These are phyloP conservation scores for Cheilosia soror DNA, from an alignment of 2,888 invertebrate species.

Conservation along the genomic window DNA sequence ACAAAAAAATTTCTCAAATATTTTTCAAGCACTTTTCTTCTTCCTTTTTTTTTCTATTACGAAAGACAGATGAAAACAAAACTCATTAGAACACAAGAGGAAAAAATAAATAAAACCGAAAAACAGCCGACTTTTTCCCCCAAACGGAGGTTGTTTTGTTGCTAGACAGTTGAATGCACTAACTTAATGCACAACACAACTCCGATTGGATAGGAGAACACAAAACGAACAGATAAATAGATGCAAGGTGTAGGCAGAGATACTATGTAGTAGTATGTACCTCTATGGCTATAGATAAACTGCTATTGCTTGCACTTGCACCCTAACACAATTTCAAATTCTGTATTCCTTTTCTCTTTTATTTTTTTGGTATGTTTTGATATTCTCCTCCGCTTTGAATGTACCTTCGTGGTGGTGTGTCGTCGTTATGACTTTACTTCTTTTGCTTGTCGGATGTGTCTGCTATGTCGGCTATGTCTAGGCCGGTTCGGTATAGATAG, in stretches of 20 bases:
- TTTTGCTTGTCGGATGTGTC: conserved; percentile 21
- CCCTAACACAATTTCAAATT: conserved; percentile 72
- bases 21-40: conserved; percentile 23
- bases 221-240: conserved; percentile 58
- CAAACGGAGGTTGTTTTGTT: conserved; percentile 2
- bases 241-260: conserved; percentile 69
- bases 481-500: conserved; percentile 38
- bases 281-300: conserved; percentile 16
- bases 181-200: conserved; percentile 62
- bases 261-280: neutral
- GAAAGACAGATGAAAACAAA: conserved; percentile 28
- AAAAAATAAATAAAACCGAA: neutral
- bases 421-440: conserved; percentile 29
- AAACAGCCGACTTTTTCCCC: conserved; percentile 37
- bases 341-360: conserved; percentile 25
- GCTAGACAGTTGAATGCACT: conserved; percentile 70
- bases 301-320: conserved; percentile 21
- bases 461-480: conserved; percentile 42
- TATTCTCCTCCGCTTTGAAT: conserved; percentile 41
- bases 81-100: conserved; percentile 3
- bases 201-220: conserved; percentile 51
- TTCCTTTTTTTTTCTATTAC: conserved; percentile 9
- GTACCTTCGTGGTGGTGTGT: conserved; percentile 39
- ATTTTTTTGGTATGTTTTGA: conserved; percentile 30
- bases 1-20: conserved; percentile 8